Evolutionary conservation across 2,797 vertebrate species (phyloP).

Genomic region (Melanotaenia parkinsoni): DNA sequence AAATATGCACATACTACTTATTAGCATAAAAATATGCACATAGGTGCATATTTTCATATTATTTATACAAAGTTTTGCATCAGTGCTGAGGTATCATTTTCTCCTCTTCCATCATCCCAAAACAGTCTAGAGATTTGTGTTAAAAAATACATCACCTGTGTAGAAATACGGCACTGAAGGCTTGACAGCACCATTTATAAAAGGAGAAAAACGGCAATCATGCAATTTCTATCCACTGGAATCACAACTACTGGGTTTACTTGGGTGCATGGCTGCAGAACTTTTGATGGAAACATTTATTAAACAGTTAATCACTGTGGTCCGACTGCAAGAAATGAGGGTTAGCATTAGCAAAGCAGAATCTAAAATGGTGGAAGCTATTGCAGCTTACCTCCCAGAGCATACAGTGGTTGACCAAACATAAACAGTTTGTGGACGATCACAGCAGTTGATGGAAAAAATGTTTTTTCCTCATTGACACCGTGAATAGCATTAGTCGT

Average conservation of each 20-base stretch:
- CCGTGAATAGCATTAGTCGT: too few relatives aligned
- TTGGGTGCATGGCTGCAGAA: background rate
- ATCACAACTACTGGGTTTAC: background rate
- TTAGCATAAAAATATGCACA: constrained; percentile 24
- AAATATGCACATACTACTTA: constrained; percentile 33
- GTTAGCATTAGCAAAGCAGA: too few relatives aligned
- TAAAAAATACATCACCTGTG: background rate
- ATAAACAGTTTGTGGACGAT: too few relatives aligned
- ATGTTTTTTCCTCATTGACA: too few relatives aligned
- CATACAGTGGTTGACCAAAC: too few relatives aligned
- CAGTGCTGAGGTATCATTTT: background rate
- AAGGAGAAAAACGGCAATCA: background rate
- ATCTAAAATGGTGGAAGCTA: too few relatives aligned
- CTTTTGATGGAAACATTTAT: too few relatives aligned
- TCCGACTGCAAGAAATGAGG: too few relatives aligned
- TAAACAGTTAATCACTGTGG: too few relatives aligned
- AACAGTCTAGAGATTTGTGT: background rate
- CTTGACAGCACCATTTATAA: background rate
- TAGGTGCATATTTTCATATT: background rate
- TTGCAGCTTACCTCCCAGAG: too few relatives aligned
- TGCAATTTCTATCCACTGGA: background rate
- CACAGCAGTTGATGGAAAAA: too few relatives aligned
- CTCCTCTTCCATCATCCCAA: background rate
- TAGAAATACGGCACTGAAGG: background rate
- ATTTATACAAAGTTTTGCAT: background rate